A percentile compares a stretch with the other conserved stretches of the same genome.
phyloP scores from a whole-genome alignment of 2,888 invertebrate species.

The Andricus quercusramuli region DNA sequence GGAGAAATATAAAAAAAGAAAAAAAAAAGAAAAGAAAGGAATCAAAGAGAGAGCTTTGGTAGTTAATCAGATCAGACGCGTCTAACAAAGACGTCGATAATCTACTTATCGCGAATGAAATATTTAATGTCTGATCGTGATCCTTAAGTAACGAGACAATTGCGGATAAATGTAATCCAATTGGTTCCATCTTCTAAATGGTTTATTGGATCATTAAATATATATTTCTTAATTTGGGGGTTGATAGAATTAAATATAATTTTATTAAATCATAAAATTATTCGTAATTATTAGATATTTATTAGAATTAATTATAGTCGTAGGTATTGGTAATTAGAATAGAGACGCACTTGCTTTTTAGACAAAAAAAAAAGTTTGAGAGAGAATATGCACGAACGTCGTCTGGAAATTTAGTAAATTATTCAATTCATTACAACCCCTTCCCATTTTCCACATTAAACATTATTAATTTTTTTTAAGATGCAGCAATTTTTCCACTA shows the following conservation, averaged over 20 bases:
- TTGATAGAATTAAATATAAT: no score
- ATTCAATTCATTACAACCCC: no score
- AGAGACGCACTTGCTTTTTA: conserved; percentile 36
- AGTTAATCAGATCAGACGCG: conserved; percentile 16
- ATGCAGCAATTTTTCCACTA: no score
- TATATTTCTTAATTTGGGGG: no score
- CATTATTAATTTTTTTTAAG: no score
- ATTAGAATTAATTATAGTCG: background rate
- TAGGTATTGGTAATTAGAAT: background rate
- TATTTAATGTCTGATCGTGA: background rate
- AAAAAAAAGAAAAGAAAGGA: background rate
- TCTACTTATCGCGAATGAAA: conserved; percentile 27
- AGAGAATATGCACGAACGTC: background rate
- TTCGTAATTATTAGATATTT: background rate
- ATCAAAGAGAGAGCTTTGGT: background rate
- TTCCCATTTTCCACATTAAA: no score
- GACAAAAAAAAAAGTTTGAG: background rate
- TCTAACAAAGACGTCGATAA: background rate
- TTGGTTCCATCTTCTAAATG: background rate
- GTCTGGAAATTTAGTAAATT: background rate
- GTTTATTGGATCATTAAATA: background rate
- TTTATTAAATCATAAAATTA: background rate
- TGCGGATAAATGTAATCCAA: background rate
- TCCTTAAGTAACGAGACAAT: background rate
- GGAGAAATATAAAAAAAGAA: background rate